Conservation (phyloP, 2,113 vertebrate species). For the Cranoglanis bouderius region DNA sequence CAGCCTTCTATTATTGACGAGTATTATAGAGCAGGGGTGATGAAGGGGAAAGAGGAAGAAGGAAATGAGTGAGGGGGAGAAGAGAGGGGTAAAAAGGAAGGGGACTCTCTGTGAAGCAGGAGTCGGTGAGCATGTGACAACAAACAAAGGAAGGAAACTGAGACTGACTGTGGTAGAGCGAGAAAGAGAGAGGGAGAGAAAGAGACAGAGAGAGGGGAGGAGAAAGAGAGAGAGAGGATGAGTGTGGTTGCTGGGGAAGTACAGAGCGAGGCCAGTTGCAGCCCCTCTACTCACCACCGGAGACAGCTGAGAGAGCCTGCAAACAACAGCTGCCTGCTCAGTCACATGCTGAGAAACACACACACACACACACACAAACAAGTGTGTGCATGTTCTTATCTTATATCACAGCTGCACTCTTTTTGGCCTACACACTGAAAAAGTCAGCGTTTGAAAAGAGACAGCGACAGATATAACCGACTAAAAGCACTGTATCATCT, state of each 20-base stretch:
- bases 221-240: neutral
- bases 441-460: neutral
- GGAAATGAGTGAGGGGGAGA: constrained; percentile 15
- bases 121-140: neutral
- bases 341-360: constrained; percentile 49
- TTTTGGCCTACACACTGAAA: neutral
- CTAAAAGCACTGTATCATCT: neutral
- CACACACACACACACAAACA: neutral
- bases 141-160: constrained; percentile 23
- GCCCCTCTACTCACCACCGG: constrained; percentile 39
- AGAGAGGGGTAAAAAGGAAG: constrained; percentile 5
- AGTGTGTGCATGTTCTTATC: constrained; percentile 32
- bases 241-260: constrained; percentile 23
- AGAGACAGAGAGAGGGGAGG: neutral
- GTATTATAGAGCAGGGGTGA: neutral
- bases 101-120: neutral
- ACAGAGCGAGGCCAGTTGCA: constrained; percentile 38
- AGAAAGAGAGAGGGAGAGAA: neutral
- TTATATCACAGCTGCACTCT: constrained; percentile 17
- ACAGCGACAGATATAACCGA: neutral
- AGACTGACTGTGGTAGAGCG: neutral
- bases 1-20: neutral
- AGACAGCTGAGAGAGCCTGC: constrained; percentile 41
- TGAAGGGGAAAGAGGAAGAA: constrained; percentile 18
- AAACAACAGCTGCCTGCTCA: constrained; percentile 53